phyloP scores from a whole-genome alignment of 2,888 invertebrate genomes.

The Lasioglossum marginatum region DNA sequence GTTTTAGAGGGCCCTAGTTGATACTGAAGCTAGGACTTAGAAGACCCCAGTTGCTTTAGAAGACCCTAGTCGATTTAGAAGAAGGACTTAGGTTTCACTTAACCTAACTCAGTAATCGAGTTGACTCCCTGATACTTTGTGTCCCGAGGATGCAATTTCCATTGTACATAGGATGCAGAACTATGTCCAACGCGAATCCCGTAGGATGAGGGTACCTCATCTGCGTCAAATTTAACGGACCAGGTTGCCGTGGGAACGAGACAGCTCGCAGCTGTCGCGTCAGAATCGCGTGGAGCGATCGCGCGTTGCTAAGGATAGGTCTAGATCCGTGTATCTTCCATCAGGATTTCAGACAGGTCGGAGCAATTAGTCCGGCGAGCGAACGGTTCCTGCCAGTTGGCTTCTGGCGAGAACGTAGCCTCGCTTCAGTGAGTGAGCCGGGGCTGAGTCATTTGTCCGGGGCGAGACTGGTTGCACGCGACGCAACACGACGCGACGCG shows the following conservation, averaged over 20 bases:
- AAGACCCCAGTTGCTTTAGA: too few species aligned
- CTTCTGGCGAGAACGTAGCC: neutral
- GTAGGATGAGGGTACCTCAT: neutral
- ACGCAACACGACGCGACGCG: constrained; percentile 28
- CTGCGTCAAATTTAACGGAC: neutral
- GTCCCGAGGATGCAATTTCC: neutral
- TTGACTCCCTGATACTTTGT: too few species aligned
- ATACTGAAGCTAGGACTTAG: neutral
- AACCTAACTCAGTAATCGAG: too few species aligned
- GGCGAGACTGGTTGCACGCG: constrained; percentile 48
- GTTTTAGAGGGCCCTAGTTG: neutral
- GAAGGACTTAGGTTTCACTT: too few species aligned
- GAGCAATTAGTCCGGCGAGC: constrained; percentile 19
- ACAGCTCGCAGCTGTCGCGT: neutral
- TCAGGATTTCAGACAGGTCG: constrained; percentile 12
- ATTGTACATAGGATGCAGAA: too few species aligned
- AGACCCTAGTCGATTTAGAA: too few species aligned
- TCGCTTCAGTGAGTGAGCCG: neutral
- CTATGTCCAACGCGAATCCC: neutral
- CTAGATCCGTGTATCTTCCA: neutral
- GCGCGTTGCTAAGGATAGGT: neutral
- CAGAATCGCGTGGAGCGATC: neutral
- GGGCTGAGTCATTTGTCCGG: constrained; percentile 43
- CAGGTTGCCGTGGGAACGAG: constrained; percentile 1
- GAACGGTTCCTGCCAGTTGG: constrained; percentile 5